Evolutionary conservation across 2,888 invertebrate species (phyloP).

Genomic region (Dynastes grantii): DNA sequence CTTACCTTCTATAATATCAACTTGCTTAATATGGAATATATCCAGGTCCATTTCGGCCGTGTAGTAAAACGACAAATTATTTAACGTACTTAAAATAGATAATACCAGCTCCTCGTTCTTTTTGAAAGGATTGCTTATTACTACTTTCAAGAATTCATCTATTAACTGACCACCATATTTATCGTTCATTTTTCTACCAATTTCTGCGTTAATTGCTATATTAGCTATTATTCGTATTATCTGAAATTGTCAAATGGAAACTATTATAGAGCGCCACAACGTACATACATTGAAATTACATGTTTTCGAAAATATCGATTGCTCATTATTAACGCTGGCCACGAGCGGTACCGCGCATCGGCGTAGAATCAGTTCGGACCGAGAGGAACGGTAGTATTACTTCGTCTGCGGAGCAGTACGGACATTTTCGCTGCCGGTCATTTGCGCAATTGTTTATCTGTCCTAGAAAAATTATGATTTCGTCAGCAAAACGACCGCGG

Average conservation of each 20-base stretch:
- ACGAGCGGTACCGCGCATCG: too few relatives aligned
- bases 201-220: constrained; percentile 84
- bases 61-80: constrained; percentile 87
- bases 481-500: too few relatives aligned
- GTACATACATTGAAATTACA: too few relatives aligned
- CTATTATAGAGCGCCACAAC: neutral
- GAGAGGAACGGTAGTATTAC: too few relatives aligned
- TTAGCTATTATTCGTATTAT: constrained; percentile 90
- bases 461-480: too few relatives aligned
- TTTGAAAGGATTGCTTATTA: constrained; percentile 70
- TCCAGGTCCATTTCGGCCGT: constrained; percentile 69
- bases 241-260: constrained; percentile 66
- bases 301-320: too few relatives aligned
- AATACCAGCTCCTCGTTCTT: constrained; percentile 83
- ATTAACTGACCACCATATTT: constrained; percentile 67
- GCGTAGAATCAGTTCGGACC: too few relatives aligned
- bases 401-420: too few relatives aligned
- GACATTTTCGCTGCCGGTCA: too few relatives aligned
- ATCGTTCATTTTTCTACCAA: constrained; percentile 79
- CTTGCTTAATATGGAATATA: constrained; percentile 71
- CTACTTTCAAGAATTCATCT: constrained; percentile 69
- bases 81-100: constrained; percentile 86
- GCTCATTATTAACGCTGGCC: too few relatives aligned
- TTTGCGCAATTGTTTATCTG: too few relatives aligned
- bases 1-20: constrained; percentile 71